Base-by-base conservation (phyloP, 2,113 vertebrate genomes). In the Oreocharis arfaki region DNA sequence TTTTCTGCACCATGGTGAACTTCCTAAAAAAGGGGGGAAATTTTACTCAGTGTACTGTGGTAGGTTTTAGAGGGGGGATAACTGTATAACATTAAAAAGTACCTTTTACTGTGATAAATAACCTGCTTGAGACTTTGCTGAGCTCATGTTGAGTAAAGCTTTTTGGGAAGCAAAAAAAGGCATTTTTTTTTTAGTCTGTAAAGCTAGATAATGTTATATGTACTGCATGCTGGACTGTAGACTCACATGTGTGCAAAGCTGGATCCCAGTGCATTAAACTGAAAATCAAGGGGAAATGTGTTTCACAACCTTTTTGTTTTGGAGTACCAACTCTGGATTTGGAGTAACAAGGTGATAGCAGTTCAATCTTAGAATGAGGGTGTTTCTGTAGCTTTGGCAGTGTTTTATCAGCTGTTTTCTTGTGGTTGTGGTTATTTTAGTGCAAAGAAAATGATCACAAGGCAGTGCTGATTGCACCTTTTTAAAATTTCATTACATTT, bases 241-340 rank as follows among this genome's bases (percentile, higher is more conserved):
- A 28, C 46, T 20, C 0, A 0, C 1, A 2, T 16, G 4, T 22
- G 6, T 37, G 11, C 33, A 44, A 37, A 56, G 33, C 13, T 80
- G 35, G 27, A 33, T 52, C 24, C 21, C 22, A 14, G 14, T 46
- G n/a, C 5, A 69, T 61, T 52, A 52, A 69, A 69, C 6, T 27
- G n/a, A 42, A 52, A 69, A 49, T 39, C 60, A 35, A 35, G 13
- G 13, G n/a, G 9, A 3, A 70, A 33, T 1, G 2, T 6, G 10
- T 3, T 47, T 21, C 30, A 18, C 9, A 30, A 13, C 22, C 13
- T 46, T 13, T 3, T 28, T 73, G 23, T 12, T 64, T 60, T 60
- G 26, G 21, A 18, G 10, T 39, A 13, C 16, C 47, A 9, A 41
- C 42, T 81, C 24, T 61, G 28, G 16, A 6, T 69, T 91, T 84